Conservation (phyloP, 2,888 invertebrate genomes). For the Eucera pruinosa region DNA sequence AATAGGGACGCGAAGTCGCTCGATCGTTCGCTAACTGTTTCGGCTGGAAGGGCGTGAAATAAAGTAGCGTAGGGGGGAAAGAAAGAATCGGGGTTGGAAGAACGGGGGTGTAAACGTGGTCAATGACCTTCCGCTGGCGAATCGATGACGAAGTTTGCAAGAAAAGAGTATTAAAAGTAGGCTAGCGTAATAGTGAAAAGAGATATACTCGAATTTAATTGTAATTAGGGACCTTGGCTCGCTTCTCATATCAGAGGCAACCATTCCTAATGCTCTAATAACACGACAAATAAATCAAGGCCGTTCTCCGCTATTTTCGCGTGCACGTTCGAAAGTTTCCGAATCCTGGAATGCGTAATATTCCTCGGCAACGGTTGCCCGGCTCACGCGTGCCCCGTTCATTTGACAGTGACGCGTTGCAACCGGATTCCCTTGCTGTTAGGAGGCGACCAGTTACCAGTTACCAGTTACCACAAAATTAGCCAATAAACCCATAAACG, state of each 20-base stretch:
- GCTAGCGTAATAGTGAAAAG: constrained; percentile 69
- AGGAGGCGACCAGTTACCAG: too few species aligned
- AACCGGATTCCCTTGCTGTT: not conserved
- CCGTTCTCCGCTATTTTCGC: constrained; percentile 67
- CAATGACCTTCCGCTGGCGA: constrained; percentile 39
- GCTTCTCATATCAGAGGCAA: constrained; percentile 62
- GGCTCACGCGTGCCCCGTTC: not conserved
- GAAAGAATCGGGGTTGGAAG: constrained; percentile 14
- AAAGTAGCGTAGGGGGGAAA: not conserved
- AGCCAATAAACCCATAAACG: too few species aligned
- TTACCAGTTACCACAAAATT: too few species aligned
- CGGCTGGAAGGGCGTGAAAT: too few species aligned
- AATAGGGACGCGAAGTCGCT: too few species aligned
- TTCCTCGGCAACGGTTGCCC: constrained; percentile 15
- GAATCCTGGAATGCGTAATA: constrained; percentile 52
- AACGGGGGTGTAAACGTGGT: constrained; percentile 31
- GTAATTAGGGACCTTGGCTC: constrained; percentile 76
- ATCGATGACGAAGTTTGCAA: constrained; percentile 44
- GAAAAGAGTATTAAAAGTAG: constrained; percentile 65
- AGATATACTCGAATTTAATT: constrained; percentile 71
- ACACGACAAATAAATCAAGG: constrained; percentile 80
- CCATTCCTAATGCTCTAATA: constrained; percentile 75
- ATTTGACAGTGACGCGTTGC: not conserved
- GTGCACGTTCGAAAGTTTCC: constrained; percentile 33
- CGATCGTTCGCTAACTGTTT: too few species aligned